Evolutionary conservation across 2,888 invertebrate genomes (phyloP).

Genomic region (Chrysopilus asiliformis): DNA sequence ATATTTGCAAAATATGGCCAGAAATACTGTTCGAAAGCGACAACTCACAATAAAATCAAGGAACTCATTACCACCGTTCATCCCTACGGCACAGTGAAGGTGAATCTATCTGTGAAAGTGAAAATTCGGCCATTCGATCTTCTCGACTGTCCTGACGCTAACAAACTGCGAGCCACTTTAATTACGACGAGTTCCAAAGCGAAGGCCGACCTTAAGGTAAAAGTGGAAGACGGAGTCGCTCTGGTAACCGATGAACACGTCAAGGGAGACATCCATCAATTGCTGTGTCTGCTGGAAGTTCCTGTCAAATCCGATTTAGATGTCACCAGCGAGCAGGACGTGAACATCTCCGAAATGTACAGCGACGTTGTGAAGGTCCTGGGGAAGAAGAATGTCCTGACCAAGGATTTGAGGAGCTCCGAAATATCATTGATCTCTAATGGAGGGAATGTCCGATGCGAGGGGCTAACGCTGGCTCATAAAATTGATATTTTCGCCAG

Average conservation of each 20-base stretch:
- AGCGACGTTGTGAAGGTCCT: slow-evolving; percentile 22
- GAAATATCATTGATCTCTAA: slow-evolving; percentile 21
- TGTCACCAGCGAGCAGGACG: slow-evolving; percentile 19
- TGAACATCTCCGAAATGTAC: slow-evolving; percentile 22
- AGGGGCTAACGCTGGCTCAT: slow-evolving; percentile 25
- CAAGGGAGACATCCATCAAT: slow-evolving; percentile 4
- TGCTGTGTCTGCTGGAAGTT: slow-evolving; percentile 21
- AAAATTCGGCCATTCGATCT: slow-evolving; percentile 13
- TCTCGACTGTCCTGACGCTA: slow-evolving; percentile 13
- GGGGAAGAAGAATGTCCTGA: slow-evolving; percentile 20
- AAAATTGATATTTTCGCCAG: slow-evolving; percentile 17
- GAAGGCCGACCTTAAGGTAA: slow-evolving; percentile 5
- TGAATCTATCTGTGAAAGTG: no score
- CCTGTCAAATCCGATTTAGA: slow-evolving; percentile 27
- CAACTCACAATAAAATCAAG: no score
- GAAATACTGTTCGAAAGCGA: no score
- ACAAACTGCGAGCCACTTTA: slow-evolving; percentile 9
- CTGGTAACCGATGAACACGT: slow-evolving; percentile 3
- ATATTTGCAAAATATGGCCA: no score
- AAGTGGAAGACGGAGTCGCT: slow-evolving; percentile 6
- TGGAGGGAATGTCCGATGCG: slow-evolving; percentile 25
- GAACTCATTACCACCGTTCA: no score
- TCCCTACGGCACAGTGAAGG: no score
- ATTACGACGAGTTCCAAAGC: background rate
- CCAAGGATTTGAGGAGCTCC: slow-evolving; percentile 25